Percentiles rank a stretch among this genome's conserved stretches.
Conservation (phyloP, 2,797 vertebrate species). For the Propithecus deckenii region DNA sequence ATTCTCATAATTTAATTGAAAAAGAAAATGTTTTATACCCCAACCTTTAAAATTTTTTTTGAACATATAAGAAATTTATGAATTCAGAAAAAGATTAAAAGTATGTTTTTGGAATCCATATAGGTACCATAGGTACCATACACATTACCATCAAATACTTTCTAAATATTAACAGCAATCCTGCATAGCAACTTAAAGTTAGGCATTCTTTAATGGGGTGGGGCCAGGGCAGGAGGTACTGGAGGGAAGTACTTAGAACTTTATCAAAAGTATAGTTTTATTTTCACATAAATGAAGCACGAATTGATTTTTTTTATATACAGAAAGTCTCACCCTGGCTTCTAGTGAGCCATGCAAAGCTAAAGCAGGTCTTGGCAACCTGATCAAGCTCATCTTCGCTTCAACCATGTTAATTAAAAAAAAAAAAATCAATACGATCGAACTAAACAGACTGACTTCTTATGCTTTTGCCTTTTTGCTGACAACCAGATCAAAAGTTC, state of each 20-base stretch:
- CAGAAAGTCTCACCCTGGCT: not conserved
- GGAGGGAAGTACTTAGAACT: not conserved
- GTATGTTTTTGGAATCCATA: not conserved
- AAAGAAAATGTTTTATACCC: not conserved
- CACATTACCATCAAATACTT: not conserved
- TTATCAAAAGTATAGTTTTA: constrained; percentile 23
- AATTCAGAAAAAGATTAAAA: not conserved
- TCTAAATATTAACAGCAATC: not conserved
- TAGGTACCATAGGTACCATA: not conserved
- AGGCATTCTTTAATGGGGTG: not conserved
- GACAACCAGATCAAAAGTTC: constrained; percentile 78
- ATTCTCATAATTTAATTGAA: constrained; percentile 29
- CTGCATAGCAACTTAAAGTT: not conserved
- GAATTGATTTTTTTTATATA: not conserved
- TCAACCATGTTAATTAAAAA: not conserved
- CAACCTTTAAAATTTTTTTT: not conserved
- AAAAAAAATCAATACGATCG: not conserved
- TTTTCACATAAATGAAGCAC: not conserved
- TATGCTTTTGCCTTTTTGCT: constrained; percentile 76
- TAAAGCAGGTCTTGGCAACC: not conserved
- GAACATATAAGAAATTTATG: not conserved
- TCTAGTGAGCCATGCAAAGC: not conserved
- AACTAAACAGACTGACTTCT: constrained; percentile 55
- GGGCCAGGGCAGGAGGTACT: not conserved
- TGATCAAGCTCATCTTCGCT: constrained; percentile 73